These are phyloP conservation scores for Cassiopea andromeda DNA, from an alignment of 30 jellyfish, hydroid and myxozoan genomes.

Conservation along the genomic window DNA sequence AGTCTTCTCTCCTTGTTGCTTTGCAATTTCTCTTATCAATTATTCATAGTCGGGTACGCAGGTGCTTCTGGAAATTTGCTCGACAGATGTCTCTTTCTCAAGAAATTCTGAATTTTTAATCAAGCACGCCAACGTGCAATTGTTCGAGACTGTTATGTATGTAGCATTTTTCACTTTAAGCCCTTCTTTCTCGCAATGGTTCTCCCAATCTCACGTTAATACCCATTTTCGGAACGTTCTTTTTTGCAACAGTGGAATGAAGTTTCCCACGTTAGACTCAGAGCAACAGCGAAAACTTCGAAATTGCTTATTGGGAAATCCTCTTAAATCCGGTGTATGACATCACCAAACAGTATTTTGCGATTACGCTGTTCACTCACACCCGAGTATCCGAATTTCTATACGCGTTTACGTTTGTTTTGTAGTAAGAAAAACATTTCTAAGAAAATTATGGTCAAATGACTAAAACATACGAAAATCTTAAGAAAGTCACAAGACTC, in stretches of 20 bases:
- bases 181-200: neutral
- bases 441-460: too few species aligned
- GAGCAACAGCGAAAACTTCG: too few species aligned
- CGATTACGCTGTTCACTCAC: too few species aligned
- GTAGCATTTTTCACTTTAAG: neutral
- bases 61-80: constrained; percentile 15
- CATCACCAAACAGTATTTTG: too few species aligned
- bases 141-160: neutral
- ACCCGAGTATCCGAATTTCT: too few species aligned
- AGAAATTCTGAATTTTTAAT: constrained; percentile 1
- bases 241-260: neutral
- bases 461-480: too few species aligned
- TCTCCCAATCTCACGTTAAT: neutral
- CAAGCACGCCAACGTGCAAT: neutral
- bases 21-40: constrained; percentile 17
- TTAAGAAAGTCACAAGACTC: too few species aligned
- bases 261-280: neutral
- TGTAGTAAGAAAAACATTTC: too few species aligned
- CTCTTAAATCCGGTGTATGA: too few species aligned
- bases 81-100: constrained; percentile 35
- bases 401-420: too few species aligned
- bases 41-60: constrained; percentile 19
- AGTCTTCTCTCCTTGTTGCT: constrained; percentile 9
- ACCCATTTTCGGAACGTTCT: neutral
- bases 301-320: too few species aligned